These are phyloP conservation scores for Trachemys scripta DNA, from an alignment of 2,113 vertebrate species.

Conservation along the genomic window DNA sequence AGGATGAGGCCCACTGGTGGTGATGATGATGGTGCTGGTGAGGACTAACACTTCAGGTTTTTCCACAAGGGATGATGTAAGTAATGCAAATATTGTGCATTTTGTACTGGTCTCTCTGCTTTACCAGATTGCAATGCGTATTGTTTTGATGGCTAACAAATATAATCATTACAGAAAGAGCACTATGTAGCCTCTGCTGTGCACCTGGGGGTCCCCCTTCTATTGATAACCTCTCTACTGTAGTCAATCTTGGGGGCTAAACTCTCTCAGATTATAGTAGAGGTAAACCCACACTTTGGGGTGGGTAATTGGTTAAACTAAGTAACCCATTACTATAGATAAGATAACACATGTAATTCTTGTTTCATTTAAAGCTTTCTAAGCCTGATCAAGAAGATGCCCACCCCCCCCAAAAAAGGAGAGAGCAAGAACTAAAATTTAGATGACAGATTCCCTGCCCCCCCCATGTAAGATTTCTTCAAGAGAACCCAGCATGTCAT, in stretches of 20 bases:
- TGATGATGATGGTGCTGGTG: neutral
- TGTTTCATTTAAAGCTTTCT: constrained; percentile 41
- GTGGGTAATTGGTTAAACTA: neutral
- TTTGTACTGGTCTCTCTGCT: too few species aligned
- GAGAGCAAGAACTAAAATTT: neutral
- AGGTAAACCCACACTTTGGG: neutral
- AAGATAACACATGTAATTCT: neutral
- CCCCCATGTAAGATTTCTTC: fast-evolving
- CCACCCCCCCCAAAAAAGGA: neutral
- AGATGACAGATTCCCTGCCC: neutral
- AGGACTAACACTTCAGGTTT: too few species aligned
- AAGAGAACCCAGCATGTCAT: neutral
- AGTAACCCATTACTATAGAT: neutral
- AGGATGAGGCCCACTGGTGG: neutral
- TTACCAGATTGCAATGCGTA: too few species aligned
- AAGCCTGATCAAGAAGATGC: neutral
- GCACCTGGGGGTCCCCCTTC: neutral
- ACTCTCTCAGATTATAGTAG: neutral
- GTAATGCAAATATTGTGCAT: too few species aligned
- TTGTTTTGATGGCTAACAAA: neutral
- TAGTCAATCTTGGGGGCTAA: neutral
- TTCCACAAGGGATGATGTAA: too few species aligned
- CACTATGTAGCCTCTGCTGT: neutral
- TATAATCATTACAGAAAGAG: neutral
- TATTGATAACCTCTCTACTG: neutral